Percentiles rank a stretch among this genome's conserved stretches.
Conservation (phyloP, 2,797 vertebrate genomes). For the Bovichtus variegatus region DNA sequence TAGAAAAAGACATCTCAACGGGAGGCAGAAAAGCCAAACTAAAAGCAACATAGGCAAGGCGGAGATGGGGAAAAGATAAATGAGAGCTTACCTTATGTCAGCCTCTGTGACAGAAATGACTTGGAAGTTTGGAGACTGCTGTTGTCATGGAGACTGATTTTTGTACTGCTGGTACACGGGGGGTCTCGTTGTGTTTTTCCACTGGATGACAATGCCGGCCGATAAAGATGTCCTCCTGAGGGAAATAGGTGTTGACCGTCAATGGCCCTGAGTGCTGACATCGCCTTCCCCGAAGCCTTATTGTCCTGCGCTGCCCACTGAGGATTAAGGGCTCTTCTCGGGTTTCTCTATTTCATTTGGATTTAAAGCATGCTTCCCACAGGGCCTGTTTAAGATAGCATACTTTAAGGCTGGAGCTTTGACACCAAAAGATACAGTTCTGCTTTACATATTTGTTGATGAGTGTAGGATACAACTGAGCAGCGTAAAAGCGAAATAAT, state of each 20-base stretch:
- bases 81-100: constrained; percentile 73
- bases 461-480: not conserved
- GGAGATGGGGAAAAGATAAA: constrained; percentile 42
- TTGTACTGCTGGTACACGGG: constrained; percentile 55
- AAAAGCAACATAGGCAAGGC: constrained; percentile 41
- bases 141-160: constrained; percentile 83
- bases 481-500: not conserved
- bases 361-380: constrained; percentile 66
- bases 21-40: constrained; percentile 45
- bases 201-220: constrained; percentile 64
- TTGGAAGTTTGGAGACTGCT: constrained; percentile 67
- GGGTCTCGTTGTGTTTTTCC: constrained; percentile 58
- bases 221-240: constrained; percentile 78
- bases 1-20: constrained; percentile 53
- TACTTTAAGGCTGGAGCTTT: constrained; percentile 35
- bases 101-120: constrained; percentile 68
- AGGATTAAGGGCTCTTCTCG: constrained; percentile 50
- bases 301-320: constrained; percentile 52
- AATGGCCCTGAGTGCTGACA: constrained; percentile 53
- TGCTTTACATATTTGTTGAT: constrained; percentile 30
- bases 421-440: constrained; percentile 38
- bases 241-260: constrained; percentile 71
- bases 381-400: constrained; percentile 56
- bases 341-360: constrained; percentile 58
- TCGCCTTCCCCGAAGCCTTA: constrained; percentile 31